phyloP scores from a whole-genome alignment of 2,888 invertebrate genomes.

The Lacanobia oleracea region DNA sequence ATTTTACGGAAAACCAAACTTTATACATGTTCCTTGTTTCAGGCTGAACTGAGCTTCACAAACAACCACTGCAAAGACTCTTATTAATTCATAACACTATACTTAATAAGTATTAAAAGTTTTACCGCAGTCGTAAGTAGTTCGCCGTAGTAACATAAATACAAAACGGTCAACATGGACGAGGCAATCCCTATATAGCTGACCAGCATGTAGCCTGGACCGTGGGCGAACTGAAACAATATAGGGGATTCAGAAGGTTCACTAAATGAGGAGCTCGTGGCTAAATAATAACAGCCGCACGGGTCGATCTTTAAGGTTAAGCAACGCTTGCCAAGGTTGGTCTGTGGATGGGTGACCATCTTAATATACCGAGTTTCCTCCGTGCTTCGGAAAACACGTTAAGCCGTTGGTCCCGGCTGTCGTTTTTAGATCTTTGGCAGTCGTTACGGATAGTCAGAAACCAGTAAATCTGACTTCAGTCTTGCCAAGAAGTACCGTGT shows the following conservation, averaged over 20 bases:
- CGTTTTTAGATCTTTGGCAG: too few species aligned
- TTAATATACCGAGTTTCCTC: too few species aligned
- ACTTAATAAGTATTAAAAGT: constrained; percentile 40
- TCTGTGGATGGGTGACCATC: too few species aligned
- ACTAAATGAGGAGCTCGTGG: neutral
- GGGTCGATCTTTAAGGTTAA: too few species aligned
- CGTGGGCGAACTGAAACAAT: constrained; percentile 65
- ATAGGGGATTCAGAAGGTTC: constrained; percentile 3
- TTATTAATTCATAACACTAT: constrained; percentile 23
- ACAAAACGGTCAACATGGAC: constrained; percentile 55
- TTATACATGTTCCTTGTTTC: neutral
- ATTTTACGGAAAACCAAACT: constrained; percentile 7
- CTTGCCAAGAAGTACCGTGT: too few species aligned
- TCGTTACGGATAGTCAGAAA: too few species aligned
- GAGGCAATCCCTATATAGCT: constrained; percentile 61
- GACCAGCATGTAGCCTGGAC: constrained; percentile 57
- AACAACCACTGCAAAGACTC: constrained; percentile 13
- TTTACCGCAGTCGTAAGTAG: constrained; percentile 65
- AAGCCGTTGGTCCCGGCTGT: too few species aligned
- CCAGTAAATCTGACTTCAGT: too few species aligned
- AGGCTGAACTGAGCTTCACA: neutral
- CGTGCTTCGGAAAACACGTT: too few species aligned
- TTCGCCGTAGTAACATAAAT: constrained; percentile 68
- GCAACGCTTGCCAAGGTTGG: too few species aligned
- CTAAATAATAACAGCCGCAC: too few species aligned